Conservation (phyloP, 2,888 invertebrate genomes). For the Zygogramma bicolorata region DNA sequence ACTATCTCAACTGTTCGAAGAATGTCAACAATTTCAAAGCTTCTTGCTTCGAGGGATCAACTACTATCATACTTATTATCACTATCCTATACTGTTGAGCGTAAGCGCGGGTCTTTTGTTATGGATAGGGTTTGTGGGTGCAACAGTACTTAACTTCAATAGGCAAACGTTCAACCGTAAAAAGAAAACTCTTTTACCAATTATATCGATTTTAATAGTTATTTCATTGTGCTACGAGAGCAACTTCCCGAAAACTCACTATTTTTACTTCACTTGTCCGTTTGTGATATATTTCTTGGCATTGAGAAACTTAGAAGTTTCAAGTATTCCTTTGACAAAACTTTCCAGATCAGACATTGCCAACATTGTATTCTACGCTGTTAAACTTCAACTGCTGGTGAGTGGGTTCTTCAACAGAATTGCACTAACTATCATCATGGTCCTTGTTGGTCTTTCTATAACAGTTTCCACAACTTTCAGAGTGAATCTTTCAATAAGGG, state of each 20-base stretch:
- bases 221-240: conserved; percentile 44
- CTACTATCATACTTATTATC: conserved; percentile 58
- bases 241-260: conserved; percentile 51
- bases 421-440: conserved; percentile 49
- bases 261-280: conserved; percentile 56
- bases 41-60: conserved; percentile 51
- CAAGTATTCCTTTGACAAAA: conserved; percentile 16
- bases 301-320: conserved; percentile 21
- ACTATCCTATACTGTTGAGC: conserved; percentile 51
- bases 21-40: conserved; percentile 41
- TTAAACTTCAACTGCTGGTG: conserved; percentile 72
- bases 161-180: neutral
- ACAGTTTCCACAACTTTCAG: conserved; percentile 42
- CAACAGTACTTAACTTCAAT: conserved; percentile 31
- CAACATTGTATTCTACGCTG: conserved; percentile 61
- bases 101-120: conserved; percentile 53
- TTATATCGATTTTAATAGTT: conserved; percentile 16
- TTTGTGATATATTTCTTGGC: conserved; percentile 41
- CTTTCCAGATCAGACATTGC: conserved; percentile 10
- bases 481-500: conserved; percentile 39
- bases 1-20: conserved; percentile 28
- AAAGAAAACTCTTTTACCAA: neutral
- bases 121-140: conserved; percentile 51
- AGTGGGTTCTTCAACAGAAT: conserved; percentile 53
- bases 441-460: conserved; percentile 51